These are phyloP conservation scores for Emys orbicularis DNA, from an alignment of 2,797 vertebrate species.

Conservation along the genomic window DNA sequence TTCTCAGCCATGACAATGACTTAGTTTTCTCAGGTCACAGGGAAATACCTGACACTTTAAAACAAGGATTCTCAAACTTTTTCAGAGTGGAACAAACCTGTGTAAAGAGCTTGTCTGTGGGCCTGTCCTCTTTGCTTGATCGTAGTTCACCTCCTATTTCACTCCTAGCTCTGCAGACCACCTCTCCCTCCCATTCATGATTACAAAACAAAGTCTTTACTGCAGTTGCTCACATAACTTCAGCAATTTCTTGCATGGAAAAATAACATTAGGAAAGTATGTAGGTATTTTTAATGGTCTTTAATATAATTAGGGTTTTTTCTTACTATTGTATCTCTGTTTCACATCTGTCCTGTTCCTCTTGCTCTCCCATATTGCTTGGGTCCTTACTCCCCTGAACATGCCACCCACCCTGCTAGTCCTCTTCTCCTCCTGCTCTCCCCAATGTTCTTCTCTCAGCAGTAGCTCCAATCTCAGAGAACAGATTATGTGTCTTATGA, in stretches of 20 bases:
- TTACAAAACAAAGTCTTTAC: background rate
- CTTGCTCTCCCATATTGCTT: background rate
- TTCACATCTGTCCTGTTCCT: background rate
- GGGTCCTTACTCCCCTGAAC: background rate
- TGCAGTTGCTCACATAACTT: background rate
- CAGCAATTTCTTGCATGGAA: background rate
- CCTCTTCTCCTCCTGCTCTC: background rate
- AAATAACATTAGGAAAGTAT: background rate
- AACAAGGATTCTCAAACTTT: background rate
- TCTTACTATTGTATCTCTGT: background rate
- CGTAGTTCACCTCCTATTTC: background rate
- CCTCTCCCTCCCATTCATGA: background rate
- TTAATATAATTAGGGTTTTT: background rate
- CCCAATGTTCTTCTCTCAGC: background rate
- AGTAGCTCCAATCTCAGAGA: background rate
- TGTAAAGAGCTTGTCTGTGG: background rate
- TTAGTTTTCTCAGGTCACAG: background rate
- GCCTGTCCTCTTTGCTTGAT: background rate
- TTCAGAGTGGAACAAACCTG: background rate
- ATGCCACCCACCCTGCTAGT: background rate
- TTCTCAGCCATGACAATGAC: background rate
- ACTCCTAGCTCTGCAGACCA: background rate
- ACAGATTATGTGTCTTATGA: background rate
- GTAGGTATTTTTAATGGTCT: background rate
- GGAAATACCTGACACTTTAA: background rate